Conservation (phyloP, 2,797 vertebrate species). For the Molothrus ater region DNA sequence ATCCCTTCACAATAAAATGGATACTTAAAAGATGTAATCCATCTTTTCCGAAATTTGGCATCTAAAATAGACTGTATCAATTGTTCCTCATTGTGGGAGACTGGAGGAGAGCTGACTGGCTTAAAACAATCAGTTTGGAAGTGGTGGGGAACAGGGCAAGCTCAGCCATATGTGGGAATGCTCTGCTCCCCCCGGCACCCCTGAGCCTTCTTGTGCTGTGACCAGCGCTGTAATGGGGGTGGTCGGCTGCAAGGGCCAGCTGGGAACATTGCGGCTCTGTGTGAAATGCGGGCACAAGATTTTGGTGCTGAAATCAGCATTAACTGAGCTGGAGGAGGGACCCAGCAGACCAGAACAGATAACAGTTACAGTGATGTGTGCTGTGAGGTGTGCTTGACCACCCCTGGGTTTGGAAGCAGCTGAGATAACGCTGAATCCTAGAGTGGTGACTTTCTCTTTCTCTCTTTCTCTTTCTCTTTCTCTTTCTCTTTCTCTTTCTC, state of each 20-base stretch:
- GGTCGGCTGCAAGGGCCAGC: fast-evolving
- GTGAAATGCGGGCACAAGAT: background rate
- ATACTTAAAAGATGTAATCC: background rate
- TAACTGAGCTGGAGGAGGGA: fast-evolving
- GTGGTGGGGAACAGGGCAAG: background rate
- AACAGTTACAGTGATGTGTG: fast-evolving
- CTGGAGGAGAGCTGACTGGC: background rate
- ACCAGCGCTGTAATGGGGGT: background rate
- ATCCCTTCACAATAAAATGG: background rate
- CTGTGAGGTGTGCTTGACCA: fast-evolving
- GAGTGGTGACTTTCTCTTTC: background rate
- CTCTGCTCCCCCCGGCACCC: fast-evolving
- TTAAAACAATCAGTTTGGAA: background rate
- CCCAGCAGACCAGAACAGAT: background rate
- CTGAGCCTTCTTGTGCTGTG: fast-evolving
- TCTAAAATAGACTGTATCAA: background rate
- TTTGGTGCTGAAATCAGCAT: background rate
- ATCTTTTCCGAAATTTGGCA: background rate
- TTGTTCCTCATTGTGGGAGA: background rate
- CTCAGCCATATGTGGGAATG: fast-evolving
- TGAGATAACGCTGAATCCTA: background rate
- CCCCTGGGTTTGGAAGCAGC: background rate
- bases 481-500: background rate
- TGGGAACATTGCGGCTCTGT: background rate
- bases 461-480: background rate